phyloP scores from a whole-genome alignment of 2,797 vertebrate genomes.

The Molothrus ater region DNA sequence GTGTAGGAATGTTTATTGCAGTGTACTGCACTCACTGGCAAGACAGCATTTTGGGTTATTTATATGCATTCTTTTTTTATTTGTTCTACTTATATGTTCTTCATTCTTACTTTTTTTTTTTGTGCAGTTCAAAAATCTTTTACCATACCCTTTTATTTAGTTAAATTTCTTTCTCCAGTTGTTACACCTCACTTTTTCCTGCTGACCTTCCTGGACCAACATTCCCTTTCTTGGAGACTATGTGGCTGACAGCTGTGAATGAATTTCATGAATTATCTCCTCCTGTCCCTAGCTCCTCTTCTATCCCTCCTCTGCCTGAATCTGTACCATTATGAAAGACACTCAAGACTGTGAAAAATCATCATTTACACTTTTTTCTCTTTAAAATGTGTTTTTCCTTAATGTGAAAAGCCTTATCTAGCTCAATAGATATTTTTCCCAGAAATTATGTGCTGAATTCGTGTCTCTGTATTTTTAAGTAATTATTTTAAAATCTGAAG shows the following conservation, averaged over 20 bases:
- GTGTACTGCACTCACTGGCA: not conserved
- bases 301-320: not conserved
- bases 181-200: not conserved
- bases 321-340: not conserved
- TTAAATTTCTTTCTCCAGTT: not conserved
- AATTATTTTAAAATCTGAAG: not conserved
- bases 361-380: not conserved
- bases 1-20: not conserved
- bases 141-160: not conserved
- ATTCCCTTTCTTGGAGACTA: not conserved
- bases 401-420: not conserved
- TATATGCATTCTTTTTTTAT: not conserved
- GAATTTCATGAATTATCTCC: not conserved
- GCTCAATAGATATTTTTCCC: not conserved
- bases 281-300: not conserved
- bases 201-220: not conserved
- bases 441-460: not conserved
- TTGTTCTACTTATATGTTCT: not conserved
- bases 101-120: not conserved
- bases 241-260: not conserved
- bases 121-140: not conserved
- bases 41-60: not conserved
- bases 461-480: not conserved
- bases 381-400: not conserved
- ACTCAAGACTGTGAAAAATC: not conserved